Percentiles rank a stretch among this genome's conserved stretches.
Evolutionary conservation across 2,113 vertebrate genomes (phyloP).

Genomic region (Epinephelus cyanopodus): DNA sequence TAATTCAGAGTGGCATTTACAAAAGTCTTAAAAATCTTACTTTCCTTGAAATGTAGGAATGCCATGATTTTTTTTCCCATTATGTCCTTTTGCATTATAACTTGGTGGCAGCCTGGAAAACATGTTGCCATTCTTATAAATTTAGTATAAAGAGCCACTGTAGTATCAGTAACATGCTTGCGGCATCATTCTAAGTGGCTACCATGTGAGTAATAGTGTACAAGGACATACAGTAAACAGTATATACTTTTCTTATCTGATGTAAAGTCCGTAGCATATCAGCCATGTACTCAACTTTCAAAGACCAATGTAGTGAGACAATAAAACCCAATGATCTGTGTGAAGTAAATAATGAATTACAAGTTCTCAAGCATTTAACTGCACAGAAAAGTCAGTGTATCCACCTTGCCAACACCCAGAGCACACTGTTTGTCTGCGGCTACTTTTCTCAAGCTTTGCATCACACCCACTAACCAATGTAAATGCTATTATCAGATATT

Average conservation of each 20-base stretch:
- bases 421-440: background rate
- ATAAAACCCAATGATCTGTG: background rate
- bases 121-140: background rate
- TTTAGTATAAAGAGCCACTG: background rate
- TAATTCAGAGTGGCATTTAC: no score
- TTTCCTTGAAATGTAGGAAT: no score
- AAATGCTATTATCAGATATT: slow-evolving; percentile 32
- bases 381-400: background rate
- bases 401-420: background rate
- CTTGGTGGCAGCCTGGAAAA: background rate
- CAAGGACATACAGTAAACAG: background rate
- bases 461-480: slow-evolving; percentile 11
- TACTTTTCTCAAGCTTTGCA: background rate
- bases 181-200: background rate
- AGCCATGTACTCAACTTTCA: background rate
- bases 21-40: no score
- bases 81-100: background rate
- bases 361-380: background rate
- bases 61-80: background rate
- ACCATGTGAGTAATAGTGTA: background rate
- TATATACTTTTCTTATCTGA: background rate
- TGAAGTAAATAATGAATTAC: background rate
- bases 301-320: background rate
- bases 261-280: background rate
- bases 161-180: background rate